Conservation (phyloP, 2,797 vertebrate species). For the Leuciscus waleckii region DNA sequence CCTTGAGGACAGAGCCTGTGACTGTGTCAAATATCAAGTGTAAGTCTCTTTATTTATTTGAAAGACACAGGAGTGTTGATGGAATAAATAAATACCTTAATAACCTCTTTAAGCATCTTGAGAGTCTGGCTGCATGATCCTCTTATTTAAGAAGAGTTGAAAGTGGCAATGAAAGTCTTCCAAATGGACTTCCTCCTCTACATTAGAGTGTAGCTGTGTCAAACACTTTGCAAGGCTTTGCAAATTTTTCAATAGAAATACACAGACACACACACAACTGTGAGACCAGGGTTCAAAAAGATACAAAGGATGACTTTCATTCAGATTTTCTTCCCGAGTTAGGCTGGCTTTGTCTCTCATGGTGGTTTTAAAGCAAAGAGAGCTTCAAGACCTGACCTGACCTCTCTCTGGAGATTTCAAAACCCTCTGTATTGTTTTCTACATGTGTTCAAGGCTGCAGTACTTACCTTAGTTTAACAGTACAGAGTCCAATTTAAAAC, state of each 20-base stretch:
- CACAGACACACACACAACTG: too few relatives aligned
- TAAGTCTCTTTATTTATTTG: background rate
- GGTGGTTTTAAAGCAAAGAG: slow-evolving; percentile 34
- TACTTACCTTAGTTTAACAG: slow-evolving; percentile 64
- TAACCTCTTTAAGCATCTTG: slow-evolving; percentile 43
- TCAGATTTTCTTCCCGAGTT: slow-evolving; percentile 34
- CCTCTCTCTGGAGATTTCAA: slow-evolving; percentile 48
- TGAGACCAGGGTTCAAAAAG: slow-evolving; percentile 26
- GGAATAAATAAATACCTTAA: slow-evolving; percentile 32
- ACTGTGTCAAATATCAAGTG: slow-evolving; percentile 33
- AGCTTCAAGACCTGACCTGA: slow-evolving; percentile 29
- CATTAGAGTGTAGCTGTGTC: slow-evolving; percentile 9
- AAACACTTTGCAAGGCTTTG: slow-evolving; percentile 33
- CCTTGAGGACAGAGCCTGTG: background rate
- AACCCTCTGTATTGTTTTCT: slow-evolving; percentile 69
- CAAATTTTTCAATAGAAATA: slow-evolving; percentile 36
- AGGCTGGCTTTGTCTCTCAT: slow-evolving; percentile 25
- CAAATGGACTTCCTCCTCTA: slow-evolving; percentile 37
- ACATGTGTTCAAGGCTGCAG: slow-evolving; percentile 71
- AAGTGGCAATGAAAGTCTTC: slow-evolving; percentile 20
- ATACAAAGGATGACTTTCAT: slow-evolving; percentile 46
- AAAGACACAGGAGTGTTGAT: slow-evolving; percentile 15
- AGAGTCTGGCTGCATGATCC: slow-evolving; percentile 31
- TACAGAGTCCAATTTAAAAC: slow-evolving; percentile 67
- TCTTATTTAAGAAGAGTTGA: slow-evolving; percentile 24